Conservation (phyloP, 2,113 vertebrate species). For the Bubalus kerabau region DNA sequence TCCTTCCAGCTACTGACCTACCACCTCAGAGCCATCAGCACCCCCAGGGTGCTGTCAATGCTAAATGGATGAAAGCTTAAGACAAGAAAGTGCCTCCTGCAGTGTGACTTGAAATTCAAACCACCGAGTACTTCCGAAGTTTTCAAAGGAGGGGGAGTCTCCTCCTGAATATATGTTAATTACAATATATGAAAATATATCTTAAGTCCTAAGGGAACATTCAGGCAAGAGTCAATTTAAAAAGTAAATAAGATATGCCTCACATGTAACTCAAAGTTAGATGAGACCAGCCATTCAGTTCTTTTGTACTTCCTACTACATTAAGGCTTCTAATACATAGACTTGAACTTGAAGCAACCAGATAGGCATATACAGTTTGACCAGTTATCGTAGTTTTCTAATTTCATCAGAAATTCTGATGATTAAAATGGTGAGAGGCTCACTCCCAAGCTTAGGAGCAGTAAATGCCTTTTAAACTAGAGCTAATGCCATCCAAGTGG, state of each 20-base stretch:
- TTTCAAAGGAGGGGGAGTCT: not conserved
- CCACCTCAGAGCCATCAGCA: not conserved
- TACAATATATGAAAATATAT: not conserved
- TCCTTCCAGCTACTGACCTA: not conserved
- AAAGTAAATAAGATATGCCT: not conserved
- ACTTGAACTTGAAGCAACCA: not conserved
- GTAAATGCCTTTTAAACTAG: not conserved
- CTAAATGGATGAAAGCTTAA: not conserved
- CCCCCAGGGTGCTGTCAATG: not conserved
- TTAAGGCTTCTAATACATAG: not conserved
- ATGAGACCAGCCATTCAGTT: not conserved
- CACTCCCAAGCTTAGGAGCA: not conserved
- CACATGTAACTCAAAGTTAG: not conserved
- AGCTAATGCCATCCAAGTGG: not conserved
- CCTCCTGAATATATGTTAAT: not conserved
- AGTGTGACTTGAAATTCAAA: not conserved
- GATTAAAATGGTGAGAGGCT: not conserved
- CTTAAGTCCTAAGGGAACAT: not conserved
- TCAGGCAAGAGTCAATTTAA: not conserved
- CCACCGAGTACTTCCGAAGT: not conserved
- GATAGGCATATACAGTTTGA: not conserved
- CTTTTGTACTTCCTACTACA: not conserved
- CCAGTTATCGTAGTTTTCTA: not conserved
- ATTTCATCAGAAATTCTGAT: not conserved
- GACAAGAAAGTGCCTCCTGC: not conserved